A percentile compares a stretch with the other conserved stretches of the same genome.
Evolutionary conservation across 2,113 vertebrate genomes (phyloP).

Genomic region (Lasiurus cinereus): DNA sequence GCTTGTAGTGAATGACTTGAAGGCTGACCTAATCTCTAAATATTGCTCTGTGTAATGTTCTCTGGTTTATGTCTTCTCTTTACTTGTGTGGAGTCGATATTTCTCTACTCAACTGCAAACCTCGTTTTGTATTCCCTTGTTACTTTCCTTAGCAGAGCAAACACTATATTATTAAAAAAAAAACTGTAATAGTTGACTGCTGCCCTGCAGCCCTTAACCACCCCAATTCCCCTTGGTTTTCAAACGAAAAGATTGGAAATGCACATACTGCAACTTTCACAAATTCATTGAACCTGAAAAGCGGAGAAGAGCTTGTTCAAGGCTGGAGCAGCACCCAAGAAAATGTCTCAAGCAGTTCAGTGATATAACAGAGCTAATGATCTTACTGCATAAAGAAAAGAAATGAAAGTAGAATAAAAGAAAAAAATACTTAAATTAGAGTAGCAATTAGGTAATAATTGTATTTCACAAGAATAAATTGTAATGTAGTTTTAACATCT

Average conservation of each 20-base stretch:
- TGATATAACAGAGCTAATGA: constrained; percentile 44
- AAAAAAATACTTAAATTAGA: not conserved
- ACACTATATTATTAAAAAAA: constrained; percentile 73
- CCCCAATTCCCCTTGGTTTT: constrained; percentile 78
- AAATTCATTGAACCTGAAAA: constrained; percentile 83
- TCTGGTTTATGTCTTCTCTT: constrained; percentile 71
- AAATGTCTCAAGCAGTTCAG: not conserved
- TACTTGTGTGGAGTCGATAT: constrained; percentile 74
- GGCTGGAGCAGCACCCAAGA: constrained; percentile 25
- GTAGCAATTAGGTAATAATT: accelerated
- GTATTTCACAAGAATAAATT: not conserved
- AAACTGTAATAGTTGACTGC: constrained; percentile 78
- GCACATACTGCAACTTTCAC: constrained; percentile 78
- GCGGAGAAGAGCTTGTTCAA: constrained; percentile 83
- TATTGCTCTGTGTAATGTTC: constrained; percentile 72
- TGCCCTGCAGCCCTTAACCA: constrained; percentile 79
- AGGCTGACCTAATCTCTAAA: constrained; percentile 75
- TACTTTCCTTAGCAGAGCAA: constrained; percentile 70
- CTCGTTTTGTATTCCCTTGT: constrained; percentile 77
- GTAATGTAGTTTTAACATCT: not conserved
- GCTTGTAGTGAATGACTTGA: constrained; percentile 73
- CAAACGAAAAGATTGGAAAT: constrained; percentile 82
- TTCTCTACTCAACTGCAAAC: constrained; percentile 74
- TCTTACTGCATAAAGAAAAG: not conserved
- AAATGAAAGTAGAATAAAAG: constrained; percentile 28